phyloP scores from a whole-genome alignment of 1,140 invertebrate species.

The Caenorhabditis inopinata region DNA sequence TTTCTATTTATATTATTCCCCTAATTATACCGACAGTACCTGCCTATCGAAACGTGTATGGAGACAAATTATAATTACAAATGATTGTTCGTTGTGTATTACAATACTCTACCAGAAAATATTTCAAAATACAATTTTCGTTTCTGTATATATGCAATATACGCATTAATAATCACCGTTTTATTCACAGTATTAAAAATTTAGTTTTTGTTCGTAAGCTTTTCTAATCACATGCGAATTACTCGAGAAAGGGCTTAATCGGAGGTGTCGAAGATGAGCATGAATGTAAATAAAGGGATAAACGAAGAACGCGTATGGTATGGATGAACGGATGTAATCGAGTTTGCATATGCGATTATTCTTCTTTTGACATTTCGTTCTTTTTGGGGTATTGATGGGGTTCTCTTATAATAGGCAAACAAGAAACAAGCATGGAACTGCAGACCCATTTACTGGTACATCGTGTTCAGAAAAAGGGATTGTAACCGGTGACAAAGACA shows the following conservation, averaged over 20 bases:
- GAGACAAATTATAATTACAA: no score
- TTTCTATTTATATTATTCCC: no score
- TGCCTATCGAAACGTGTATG: no score
- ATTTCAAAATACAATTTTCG: no score
- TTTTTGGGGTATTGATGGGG: neutral
- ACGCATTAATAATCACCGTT: no score
- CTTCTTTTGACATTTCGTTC: conserved; percentile 31
- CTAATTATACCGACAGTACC: no score
- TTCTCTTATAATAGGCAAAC: neutral
- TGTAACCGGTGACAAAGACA: neutral
- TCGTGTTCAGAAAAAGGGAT: conserved; percentile 15
- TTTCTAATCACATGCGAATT: conserved; percentile 26
- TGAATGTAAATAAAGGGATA: conserved; percentile 9
- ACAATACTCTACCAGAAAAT: no score
- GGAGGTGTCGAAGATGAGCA: conserved; percentile 14
- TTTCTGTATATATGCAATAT: no score
- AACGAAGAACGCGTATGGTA: neutral
- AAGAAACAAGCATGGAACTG: neutral
- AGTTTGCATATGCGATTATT: conserved; percentile 27
- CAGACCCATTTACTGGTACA: no score
- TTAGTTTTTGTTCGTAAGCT: no score
- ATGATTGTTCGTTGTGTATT: no score
- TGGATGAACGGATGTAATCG: conserved; percentile 28
- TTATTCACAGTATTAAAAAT: no score
- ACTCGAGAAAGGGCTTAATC: neutral